Evolutionary conservation across 2,888 invertebrate species (phyloP).

Genomic region (Lampropteryx suffumata): DNA sequence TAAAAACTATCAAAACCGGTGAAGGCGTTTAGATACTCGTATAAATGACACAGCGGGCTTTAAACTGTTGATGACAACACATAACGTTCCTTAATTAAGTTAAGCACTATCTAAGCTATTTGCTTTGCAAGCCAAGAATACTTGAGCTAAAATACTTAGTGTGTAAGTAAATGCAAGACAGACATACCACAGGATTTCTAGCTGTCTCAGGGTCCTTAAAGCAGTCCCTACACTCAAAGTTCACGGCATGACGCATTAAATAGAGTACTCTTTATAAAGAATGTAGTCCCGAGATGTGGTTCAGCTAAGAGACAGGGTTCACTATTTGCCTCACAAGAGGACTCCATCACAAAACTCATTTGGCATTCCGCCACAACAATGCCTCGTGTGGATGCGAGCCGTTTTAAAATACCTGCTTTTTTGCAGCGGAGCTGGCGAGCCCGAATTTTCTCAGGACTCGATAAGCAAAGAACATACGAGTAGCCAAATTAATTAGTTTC

Average conservation of each 20-base stretch:
- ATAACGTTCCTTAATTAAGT: no score
- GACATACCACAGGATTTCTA: slow-evolving; percentile 1
- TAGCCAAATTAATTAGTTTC: slow-evolving; percentile 2
- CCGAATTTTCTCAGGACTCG: slow-evolving; percentile 49
- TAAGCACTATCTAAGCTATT: no score
- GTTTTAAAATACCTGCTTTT: slow-evolving; percentile 75
- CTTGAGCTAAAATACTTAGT: background rate
- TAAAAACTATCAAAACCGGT: no score
- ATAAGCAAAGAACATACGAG: slow-evolving; percentile 5
- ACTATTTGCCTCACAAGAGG: slow-evolving; percentile 68
- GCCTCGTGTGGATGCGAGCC: slow-evolving; percentile 68
- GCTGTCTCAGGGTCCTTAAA: slow-evolving; percentile 10
- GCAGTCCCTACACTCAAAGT: slow-evolving; percentile 18
- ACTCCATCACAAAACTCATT: slow-evolving; percentile 79
- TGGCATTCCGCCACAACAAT: slow-evolving; percentile 80
- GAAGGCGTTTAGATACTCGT: no score
- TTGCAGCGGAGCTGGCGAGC: slow-evolving; percentile 60
- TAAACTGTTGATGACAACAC: no score
- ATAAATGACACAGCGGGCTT: no score
- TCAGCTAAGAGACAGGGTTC: slow-evolving; percentile 57
- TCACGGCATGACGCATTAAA: slow-evolving; percentile 20
- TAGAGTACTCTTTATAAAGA: slow-evolving; percentile 27
- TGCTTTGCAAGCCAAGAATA: no score
- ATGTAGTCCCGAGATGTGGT: slow-evolving; percentile 47
- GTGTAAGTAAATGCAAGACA: background rate